These are phyloP conservation scores for Gymnoscelis rufifasciata DNA, from an alignment of 2,888 invertebrate species.

Conservation along the genomic window DNA sequence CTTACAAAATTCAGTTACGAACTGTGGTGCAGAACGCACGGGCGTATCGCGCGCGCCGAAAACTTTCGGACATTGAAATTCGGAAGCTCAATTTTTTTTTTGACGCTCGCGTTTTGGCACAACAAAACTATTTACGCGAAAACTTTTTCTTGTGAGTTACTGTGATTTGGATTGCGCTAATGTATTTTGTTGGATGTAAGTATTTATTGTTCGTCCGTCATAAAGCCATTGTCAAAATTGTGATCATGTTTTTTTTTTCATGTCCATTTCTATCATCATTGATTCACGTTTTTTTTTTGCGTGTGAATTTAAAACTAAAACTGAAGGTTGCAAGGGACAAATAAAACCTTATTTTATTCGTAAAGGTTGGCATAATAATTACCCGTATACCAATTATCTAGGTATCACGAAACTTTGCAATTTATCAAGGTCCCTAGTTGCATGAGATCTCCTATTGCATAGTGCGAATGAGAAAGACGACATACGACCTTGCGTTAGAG, in stretches of 20 bases:
- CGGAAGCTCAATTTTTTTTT: constrained; percentile 50
- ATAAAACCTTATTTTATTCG: constrained; percentile 30
- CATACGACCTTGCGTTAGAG: constrained; percentile 60
- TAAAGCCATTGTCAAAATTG: constrained; percentile 28
- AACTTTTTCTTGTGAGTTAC: constrained; percentile 36
- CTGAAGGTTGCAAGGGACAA: not conserved
- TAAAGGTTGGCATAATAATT: constrained; percentile 59
- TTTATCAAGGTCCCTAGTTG: constrained; percentile 75
- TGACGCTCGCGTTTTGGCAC: constrained; percentile 27
- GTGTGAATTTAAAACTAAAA: not conserved
- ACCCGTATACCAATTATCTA: constrained; percentile 75
- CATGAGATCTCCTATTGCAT: constrained; percentile 76
- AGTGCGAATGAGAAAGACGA: constrained; percentile 62
- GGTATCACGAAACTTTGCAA: constrained; percentile 77
- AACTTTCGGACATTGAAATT: constrained; percentile 69
- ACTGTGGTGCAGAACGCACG: constrained; percentile 63
- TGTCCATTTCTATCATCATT: constrained; percentile 23
- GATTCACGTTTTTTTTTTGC: constrained; percentile 12
- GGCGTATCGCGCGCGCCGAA: constrained; percentile 65
- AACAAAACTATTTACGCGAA: constrained; percentile 31
- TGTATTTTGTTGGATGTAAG: constrained; percentile 72
- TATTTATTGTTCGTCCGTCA: constrained; percentile 69
- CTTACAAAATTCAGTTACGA: constrained; percentile 71
- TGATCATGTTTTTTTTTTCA: constrained; percentile 18
- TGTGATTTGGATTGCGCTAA: constrained; percentile 66